Evolutionary conservation across 2,797 vertebrate species (phyloP).

Genomic region (Knipowitschia caucasica): DNA sequence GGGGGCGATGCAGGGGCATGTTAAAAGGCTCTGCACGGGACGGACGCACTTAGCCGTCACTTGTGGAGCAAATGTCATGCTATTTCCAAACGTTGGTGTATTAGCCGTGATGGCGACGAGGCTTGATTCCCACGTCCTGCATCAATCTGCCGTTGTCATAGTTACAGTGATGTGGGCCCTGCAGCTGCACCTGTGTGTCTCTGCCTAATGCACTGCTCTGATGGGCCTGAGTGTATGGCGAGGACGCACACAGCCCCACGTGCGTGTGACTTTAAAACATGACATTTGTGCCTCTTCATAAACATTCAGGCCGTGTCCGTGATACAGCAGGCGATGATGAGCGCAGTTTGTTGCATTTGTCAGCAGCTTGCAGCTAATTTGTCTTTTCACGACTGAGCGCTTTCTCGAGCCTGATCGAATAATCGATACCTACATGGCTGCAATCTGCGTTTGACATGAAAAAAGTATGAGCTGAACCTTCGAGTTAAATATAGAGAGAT

Average conservation of each 20-base stretch:
- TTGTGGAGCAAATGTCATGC: slow-evolving; percentile 5
- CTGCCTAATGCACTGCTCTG: slow-evolving; percentile 56
- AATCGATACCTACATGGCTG: slow-evolving; percentile 72
- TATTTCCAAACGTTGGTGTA: slow-evolving; percentile 4
- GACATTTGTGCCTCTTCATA: slow-evolving; percentile 43
- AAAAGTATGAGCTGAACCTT: slow-evolving; percentile 29
- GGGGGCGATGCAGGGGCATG: slow-evolving; percentile 53
- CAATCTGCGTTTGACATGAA: slow-evolving; percentile 64
- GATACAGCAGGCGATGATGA: slow-evolving; percentile 60
- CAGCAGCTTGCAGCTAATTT: slow-evolving; percentile 75
- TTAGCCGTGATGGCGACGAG: slow-evolving; percentile 42
- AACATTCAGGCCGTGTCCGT: slow-evolving; percentile 55
- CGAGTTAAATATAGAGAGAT: slow-evolving; percentile 38
- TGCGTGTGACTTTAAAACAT: slow-evolving; percentile 4
- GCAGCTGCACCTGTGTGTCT: slow-evolving; percentile 77
- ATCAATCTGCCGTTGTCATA: slow-evolving; percentile 82
- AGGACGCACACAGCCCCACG: slow-evolving; percentile 4
- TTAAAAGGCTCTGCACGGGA: slow-evolving; percentile 39
- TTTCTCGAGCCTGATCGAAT: slow-evolving; percentile 64
- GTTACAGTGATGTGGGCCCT: slow-evolving; percentile 76
- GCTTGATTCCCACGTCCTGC: slow-evolving; percentile 76
- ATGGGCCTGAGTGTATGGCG: slow-evolving; percentile 46
- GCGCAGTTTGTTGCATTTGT: slow-evolving; percentile 71
- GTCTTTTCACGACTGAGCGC: slow-evolving; percentile 73
- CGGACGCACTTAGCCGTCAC: slow-evolving; percentile 16